phyloP scores from a whole-genome alignment of 2,888 invertebrate species.

The Ormyrus nitidulus region DNA sequence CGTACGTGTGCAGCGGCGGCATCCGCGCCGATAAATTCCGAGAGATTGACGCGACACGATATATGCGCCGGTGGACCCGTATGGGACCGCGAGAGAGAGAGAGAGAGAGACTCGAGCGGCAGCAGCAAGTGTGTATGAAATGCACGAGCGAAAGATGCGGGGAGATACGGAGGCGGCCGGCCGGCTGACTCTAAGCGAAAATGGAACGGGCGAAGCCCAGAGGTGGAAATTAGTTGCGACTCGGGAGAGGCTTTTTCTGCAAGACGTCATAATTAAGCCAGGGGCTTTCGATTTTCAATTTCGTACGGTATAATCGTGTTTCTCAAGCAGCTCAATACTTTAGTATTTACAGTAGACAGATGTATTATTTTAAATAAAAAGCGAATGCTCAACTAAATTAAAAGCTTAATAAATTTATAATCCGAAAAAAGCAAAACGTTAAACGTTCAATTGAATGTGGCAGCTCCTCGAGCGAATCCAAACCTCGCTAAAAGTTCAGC shows the following conservation, averaged over 20 bases:
- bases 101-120: neutral
- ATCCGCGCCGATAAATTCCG: slow-evolving; percentile 47
- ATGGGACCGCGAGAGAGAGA: slow-evolving; percentile 5
- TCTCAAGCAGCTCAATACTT: neutral
- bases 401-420: too few species aligned
- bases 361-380: too few species aligned
- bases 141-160: slow-evolving; percentile 2
- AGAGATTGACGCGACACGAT: slow-evolving; percentile 62
- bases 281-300: neutral
- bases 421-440: too few species aligned
- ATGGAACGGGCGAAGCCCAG: too few species aligned
- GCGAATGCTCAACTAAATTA: too few species aligned
- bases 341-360: too few species aligned
- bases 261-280: neutral
- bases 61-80: slow-evolving; percentile 51
- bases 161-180: neutral
- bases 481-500: too few species aligned
- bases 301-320: neutral
- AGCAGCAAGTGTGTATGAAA: neutral
- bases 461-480: too few species aligned
- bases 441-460: too few species aligned
- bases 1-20: slow-evolving; percentile 42
- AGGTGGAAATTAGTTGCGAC: too few species aligned
- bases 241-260: too few species aligned
- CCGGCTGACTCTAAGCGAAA: too few species aligned